Conservation (phyloP, 2,888 invertebrate genomes). For the Torymus aiolomorphi region DNA sequence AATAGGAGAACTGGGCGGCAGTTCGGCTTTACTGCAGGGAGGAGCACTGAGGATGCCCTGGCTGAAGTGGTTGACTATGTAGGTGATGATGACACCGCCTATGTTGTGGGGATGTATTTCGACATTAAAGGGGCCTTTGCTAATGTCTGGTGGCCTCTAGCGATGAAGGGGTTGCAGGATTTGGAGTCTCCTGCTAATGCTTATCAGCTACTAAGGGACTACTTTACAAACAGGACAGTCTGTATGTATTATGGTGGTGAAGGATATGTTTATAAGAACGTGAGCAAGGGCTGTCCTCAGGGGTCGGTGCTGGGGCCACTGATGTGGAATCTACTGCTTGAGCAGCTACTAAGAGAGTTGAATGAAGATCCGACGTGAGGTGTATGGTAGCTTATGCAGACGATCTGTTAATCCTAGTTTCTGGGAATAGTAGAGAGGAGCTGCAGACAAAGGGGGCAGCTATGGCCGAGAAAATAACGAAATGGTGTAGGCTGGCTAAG, state of each 20-base stretch:
- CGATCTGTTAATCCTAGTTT: background rate
- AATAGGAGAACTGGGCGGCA: background rate
- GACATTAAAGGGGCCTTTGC: background rate
- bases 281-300: constrained; percentile 8
- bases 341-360: background rate
- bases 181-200: background rate
- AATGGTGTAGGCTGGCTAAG: background rate
- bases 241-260: background rate
- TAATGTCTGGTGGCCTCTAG: constrained; percentile 7
- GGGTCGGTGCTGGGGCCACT: background rate
- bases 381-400: background rate
- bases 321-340: background rate
- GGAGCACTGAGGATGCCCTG: background rate
- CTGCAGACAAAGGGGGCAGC: background rate
- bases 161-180: background rate
- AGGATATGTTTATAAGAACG: background rate
- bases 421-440: background rate
- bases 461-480: background rate
- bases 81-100: background rate
- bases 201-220: background rate
- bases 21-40: background rate
- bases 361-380: too few species aligned
- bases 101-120: background rate
- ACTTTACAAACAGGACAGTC: background rate
- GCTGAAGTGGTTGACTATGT: accelerated